phyloP scores from a whole-genome alignment of 2,797 vertebrate genomes.

The Aphelocoma californica region DNA sequence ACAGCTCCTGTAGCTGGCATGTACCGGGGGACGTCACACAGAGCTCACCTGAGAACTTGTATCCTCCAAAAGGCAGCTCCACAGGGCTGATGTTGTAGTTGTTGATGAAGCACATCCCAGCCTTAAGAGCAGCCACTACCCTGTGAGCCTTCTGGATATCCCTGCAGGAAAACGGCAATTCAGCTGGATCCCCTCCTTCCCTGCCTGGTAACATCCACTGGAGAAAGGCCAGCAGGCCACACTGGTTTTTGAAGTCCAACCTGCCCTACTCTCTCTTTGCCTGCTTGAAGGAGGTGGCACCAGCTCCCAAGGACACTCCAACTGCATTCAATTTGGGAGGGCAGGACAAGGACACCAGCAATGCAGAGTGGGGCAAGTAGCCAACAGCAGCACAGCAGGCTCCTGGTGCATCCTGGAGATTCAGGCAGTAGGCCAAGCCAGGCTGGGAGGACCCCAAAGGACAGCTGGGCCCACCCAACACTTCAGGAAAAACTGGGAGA shows the following conservation, averaged over 20 bases:
- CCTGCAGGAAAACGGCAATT: conserved; percentile 66
- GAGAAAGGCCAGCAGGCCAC: neutral
- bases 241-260: neutral
- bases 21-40: neutral
- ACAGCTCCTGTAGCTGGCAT: neutral
- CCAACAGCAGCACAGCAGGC: neutral
- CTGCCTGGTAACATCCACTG: neutral
- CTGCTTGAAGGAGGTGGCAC: neutral
- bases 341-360: neutral
- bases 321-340: neutral
- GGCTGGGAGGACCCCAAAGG: neutral
- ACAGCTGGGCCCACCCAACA: neutral
- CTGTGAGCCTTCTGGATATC: conserved; percentile 93
- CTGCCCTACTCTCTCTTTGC: neutral
- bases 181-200: neutral
- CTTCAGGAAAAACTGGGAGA: neutral
- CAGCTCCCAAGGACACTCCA: neutral
- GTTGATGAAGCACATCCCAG: conserved; percentile 94
- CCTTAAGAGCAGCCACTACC: conserved; percentile 87
- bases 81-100: conserved; percentile 92
- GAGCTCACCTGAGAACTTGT: conserved; percentile 90
- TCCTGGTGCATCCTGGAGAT: neutral
- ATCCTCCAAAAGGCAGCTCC: conserved; percentile 94
- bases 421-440: neutral
- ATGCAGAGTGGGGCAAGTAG: neutral